Conservation (phyloP, 2,888 invertebrate species). For the Tenthredo scrophulariae region DNA sequence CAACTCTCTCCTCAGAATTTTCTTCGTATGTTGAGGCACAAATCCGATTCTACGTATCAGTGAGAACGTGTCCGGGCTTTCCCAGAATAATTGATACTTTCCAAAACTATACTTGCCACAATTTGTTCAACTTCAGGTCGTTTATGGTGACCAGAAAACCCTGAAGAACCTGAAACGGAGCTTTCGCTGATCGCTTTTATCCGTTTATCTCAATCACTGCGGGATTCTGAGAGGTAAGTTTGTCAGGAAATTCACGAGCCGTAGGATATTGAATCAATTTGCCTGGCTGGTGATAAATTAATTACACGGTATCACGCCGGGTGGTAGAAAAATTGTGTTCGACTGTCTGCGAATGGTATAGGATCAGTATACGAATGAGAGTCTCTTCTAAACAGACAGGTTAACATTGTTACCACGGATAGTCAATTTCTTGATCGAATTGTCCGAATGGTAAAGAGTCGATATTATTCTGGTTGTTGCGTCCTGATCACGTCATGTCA, state of each 20-base stretch:
- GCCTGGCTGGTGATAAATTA: conserved; percentile 20
- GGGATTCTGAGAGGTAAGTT: background rate
- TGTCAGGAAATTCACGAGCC: conserved; percentile 4
- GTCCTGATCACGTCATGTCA: background rate
- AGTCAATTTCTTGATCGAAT: background rate
- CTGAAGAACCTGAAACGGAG: background rate
- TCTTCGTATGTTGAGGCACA: background rate
- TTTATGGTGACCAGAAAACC: background rate
- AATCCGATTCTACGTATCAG: background rate
- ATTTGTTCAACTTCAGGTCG: background rate
- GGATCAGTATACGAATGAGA: background rate
- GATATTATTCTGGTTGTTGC: background rate
- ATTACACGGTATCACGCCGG: conserved; percentile 15
- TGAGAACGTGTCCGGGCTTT: background rate
- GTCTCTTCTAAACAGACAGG: background rate
- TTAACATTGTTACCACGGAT: background rate
- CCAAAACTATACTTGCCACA: background rate
- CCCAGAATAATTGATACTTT: background rate
- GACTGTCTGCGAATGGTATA: background rate
- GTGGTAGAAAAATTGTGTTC: background rate
- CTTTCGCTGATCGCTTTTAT: background rate
- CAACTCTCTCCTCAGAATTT: background rate
- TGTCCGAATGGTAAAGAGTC: background rate
- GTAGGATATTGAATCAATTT: background rate
- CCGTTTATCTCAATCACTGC: background rate